Percentiles rank a stretch among this genome's conserved stretches.
phyloP scores from a whole-genome alignment of 1,140 invertebrate species.

The Hetaerina americana region DNA sequence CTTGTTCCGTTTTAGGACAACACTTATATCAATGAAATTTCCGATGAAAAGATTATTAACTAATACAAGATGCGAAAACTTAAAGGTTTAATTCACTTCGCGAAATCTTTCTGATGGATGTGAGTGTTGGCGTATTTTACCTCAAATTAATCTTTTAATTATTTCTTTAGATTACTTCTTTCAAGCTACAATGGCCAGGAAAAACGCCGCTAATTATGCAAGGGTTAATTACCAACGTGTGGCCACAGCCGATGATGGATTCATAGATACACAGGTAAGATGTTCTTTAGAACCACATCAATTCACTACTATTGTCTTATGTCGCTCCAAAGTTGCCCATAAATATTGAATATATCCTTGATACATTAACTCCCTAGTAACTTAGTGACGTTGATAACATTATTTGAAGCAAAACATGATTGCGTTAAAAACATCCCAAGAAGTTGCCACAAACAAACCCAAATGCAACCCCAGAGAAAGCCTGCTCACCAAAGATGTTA shows the following conservation, averaged over 20 bases:
- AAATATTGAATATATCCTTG: too few species aligned
- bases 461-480: too few species aligned
- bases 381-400: too few species aligned
- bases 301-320: not conserved
- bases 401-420: too few species aligned
- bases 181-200: constrained; percentile 42
- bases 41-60: not conserved
- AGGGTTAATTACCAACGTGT: constrained; percentile 53
- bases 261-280: constrained; percentile 51
- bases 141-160: constrained; percentile 1
- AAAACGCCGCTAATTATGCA: constrained; percentile 35
- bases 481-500: too few species aligned
- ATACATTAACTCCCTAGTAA: too few species aligned
- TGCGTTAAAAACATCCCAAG: too few species aligned
- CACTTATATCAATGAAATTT: not conserved
- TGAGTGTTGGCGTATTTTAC: too few species aligned
- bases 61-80: not conserved
- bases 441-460: too few species aligned
- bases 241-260: constrained; percentile 50
- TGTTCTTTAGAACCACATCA: not conserved
- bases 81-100: not conserved
- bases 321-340: too few species aligned
- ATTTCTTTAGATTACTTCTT: constrained; percentile 35
- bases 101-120: too few species aligned
- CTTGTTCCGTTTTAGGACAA: too few species aligned